Evolutionary conservation across 2,888 invertebrate species (phyloP), one percentile per base, ranked within the genome.

Genomic region (Muschampia plurimacula): DNA sequence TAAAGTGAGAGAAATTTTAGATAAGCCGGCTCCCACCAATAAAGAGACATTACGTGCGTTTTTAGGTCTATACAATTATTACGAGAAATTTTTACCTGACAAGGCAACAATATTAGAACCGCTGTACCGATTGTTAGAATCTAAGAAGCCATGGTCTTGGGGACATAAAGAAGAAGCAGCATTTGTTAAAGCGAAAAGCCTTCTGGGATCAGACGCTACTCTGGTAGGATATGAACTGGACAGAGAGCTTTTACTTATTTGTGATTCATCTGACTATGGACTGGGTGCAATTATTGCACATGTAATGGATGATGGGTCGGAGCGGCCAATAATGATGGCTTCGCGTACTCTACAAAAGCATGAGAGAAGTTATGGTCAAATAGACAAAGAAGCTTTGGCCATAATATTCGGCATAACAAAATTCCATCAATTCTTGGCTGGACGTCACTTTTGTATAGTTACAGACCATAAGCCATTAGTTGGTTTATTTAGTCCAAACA

Each of bases 301-400:
- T 57, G 70, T 72, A 0, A 74, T 77, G 74, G 75, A 76, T 13
- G 77, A 77, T 67, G 75, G 78, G 0, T 28, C 74, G 7, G 78
- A 79, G 52, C 67, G 73, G 44, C 78, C 78, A 1, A 55, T 78
- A 2, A 74, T 74, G 15, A 76, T 78, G 77, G 73, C 64, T 7
- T 79, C 78, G 9, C 69, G 78, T 15, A 78, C 76, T 28, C 44
- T 79, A 15, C 75, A 77, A 10, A 59, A 49, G 0, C 77, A 77
- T 57, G 78, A 79, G 57, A 68, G 78, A 32, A 57, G 68, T 5
- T 80, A 80, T 67, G 73, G 72, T 2, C 76, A 78, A 67, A 73
- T 79, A 9, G 76, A 81, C 59, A 79, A 77, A 63, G 79, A 78
- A 36, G 66, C 66, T 39, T 15, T 52, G 13, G 66, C 66, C n/a